phyloP scores from a whole-genome alignment of 2,113 vertebrate genomes.

The Hassar affinis region DNA sequence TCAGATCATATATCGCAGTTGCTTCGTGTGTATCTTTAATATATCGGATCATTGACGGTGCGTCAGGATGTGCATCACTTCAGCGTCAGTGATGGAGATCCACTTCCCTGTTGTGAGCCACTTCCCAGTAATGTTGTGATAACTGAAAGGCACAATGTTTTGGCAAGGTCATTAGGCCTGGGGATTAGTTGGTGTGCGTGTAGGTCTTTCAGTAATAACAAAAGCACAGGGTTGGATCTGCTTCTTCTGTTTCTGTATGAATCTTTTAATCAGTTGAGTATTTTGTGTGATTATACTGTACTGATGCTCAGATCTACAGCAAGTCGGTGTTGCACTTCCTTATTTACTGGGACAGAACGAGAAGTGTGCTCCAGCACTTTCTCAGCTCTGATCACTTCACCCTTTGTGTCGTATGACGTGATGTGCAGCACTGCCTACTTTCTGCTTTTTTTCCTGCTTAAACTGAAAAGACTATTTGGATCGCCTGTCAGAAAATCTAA shows the following conservation, averaged over 20 bases:
- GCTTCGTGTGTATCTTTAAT: too few relatives aligned
- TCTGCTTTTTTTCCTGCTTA: neutral
- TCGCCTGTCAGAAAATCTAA: neutral
- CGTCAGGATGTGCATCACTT: too few relatives aligned
- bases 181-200: neutral
- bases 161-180: neutral
- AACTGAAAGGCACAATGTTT: neutral
- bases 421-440: neutral
- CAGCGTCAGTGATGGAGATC: too few relatives aligned
- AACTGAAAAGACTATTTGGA: neutral
- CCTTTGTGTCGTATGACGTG: neutral
- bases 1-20: too few relatives aligned
- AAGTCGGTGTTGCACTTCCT: neutral
- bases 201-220: neutral
- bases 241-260: neutral
- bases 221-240: neutral
- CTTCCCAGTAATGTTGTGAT: neutral
- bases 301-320: neutral
- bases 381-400: neutral
- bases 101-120: neutral
- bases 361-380: neutral
- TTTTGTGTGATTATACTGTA: neutral
- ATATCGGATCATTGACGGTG: too few relatives aligned
- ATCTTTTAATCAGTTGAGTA: neutral
- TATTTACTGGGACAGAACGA: neutral